These are phyloP conservation scores for Gymnocheta viridis DNA, from an alignment of 2,888 invertebrate genomes.

Conservation along the genomic window DNA sequence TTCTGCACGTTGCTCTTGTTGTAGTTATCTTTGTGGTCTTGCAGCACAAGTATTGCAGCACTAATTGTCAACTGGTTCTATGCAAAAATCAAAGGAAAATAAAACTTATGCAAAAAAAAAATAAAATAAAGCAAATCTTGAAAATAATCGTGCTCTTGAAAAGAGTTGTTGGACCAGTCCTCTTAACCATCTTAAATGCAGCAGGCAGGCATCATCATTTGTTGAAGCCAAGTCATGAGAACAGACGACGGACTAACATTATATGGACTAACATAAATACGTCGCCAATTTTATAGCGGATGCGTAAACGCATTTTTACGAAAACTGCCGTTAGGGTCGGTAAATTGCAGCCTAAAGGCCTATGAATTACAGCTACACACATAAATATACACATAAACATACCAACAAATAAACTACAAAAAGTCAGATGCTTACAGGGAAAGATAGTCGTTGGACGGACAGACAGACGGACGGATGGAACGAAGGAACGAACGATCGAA, in stretches of 20 bases:
- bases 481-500: neutral
- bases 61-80: constrained; percentile 77
- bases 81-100: constrained; percentile 49
- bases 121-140: constrained; percentile 9
- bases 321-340: constrained; percentile 80
- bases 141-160: constrained; percentile 62
- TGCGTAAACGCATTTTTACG: constrained; percentile 81
- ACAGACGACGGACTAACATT: constrained; percentile 53
- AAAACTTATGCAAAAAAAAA: constrained; percentile 15
- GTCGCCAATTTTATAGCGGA: constrained; percentile 77
- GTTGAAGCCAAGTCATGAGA: constrained; percentile 63
- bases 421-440: constrained; percentile 14
- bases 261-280: constrained; percentile 61
- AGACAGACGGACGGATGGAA: neutral
- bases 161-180: constrained; percentile 67
- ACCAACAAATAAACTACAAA: constrained; percentile 19
- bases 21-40: constrained; percentile 71
- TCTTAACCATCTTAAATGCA: constrained; percentile 48
- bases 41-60: constrained; percentile 52
- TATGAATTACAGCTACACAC: constrained; percentile 58
- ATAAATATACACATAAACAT: constrained; percentile 29
- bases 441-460: neutral
- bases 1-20: constrained; percentile 69
- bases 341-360: constrained; percentile 78
- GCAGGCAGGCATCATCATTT: constrained; percentile 61